Conservation (phyloP, 2,113 vertebrate species). For the Cavia aperea region DNA sequence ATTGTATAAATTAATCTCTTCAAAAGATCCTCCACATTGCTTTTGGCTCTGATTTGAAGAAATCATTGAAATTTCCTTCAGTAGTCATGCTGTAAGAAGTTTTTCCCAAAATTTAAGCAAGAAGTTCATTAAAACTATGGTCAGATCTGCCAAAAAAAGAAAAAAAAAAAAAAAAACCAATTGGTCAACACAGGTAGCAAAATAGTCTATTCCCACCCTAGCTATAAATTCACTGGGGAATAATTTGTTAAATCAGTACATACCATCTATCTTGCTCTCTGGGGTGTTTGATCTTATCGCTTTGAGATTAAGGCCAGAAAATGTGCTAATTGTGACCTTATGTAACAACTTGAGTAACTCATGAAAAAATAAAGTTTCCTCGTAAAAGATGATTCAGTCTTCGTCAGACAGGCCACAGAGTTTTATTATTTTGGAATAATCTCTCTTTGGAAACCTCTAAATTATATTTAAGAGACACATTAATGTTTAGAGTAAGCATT, state of each 20-base stretch:
- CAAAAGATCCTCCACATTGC: neutral
- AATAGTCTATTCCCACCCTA: slow-evolving; percentile 19
- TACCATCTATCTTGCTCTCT: slow-evolving; percentile 46
- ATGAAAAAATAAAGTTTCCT: slow-evolving; percentile 46
- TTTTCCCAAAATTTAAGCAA: slow-evolving; percentile 39
- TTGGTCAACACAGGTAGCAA: slow-evolving; percentile 23
- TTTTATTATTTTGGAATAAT: slow-evolving; percentile 56
- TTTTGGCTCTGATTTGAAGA: slow-evolving; percentile 23
- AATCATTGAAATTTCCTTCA: neutral
- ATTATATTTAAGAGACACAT: slow-evolving; percentile 55
- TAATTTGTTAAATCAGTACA: slow-evolving; percentile 38
- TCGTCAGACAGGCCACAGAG: slow-evolving; percentile 24
- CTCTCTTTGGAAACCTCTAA: slow-evolving; percentile 50
- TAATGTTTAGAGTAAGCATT: slow-evolving; percentile 40
- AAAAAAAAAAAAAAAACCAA: neutral
- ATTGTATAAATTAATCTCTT: slow-evolving; percentile 9
- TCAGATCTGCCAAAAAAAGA: neutral
- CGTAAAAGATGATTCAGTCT: slow-evolving; percentile 58
- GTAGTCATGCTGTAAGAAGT: slow-evolving; percentile 7
- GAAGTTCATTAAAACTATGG: slow-evolving; percentile 38
- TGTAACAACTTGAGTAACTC: slow-evolving; percentile 50
- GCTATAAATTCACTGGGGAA: slow-evolving; percentile 21
- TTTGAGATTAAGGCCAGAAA: slow-evolving; percentile 47
- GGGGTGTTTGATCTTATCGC: slow-evolving; percentile 47
- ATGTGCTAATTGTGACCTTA: slow-evolving; percentile 65